Conservation (phyloP, 2,888 invertebrate genomes). For the Drosophila acutilabella region DNA sequence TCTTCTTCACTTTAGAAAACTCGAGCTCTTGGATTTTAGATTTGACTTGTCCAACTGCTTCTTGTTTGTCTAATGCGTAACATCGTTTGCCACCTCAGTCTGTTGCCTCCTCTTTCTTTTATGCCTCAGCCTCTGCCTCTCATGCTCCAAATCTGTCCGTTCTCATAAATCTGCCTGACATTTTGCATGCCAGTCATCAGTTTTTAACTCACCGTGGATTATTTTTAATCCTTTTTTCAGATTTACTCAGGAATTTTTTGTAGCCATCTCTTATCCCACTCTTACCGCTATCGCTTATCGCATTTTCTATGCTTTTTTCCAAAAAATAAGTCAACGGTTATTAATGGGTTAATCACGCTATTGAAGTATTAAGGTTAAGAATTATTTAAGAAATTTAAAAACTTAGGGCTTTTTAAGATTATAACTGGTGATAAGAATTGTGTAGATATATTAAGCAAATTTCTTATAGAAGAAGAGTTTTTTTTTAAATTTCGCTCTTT, state of each 20-base stretch:
- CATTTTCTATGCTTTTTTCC: conserved; percentile 21
- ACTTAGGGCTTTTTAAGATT: background rate
- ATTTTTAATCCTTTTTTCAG: conserved; percentile 63
- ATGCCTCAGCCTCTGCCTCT: conserved; percentile 42
- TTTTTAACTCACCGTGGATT: conserved; percentile 66
- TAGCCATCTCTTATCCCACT: conserved; percentile 41
- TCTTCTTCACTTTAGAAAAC: conserved; percentile 55
- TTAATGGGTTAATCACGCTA: conserved; percentile 14
- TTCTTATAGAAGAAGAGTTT: background rate
- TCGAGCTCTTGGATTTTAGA: conserved; percentile 44
- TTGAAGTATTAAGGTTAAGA: background rate
- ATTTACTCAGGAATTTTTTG: conserved; percentile 41
- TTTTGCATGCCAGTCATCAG: conserved; percentile 80
- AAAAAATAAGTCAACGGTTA: background rate
- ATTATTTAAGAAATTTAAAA: background rate
- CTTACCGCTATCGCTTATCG: conserved; percentile 34
- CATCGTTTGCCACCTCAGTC: conserved; percentile 64
- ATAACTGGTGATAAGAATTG: background rate
- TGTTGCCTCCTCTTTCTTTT: background rate
- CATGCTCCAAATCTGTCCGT: conserved; percentile 80
- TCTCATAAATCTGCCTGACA: conserved; percentile 76
- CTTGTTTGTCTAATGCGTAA: conserved; percentile 80
- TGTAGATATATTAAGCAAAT: background rate
- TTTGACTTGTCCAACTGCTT: conserved; percentile 66
- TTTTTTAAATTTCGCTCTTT: too few relatives aligned